phyloP scores from a whole-genome alignment of 2,797 vertebrate genomes.

The Delichon dasypus region DNA sequence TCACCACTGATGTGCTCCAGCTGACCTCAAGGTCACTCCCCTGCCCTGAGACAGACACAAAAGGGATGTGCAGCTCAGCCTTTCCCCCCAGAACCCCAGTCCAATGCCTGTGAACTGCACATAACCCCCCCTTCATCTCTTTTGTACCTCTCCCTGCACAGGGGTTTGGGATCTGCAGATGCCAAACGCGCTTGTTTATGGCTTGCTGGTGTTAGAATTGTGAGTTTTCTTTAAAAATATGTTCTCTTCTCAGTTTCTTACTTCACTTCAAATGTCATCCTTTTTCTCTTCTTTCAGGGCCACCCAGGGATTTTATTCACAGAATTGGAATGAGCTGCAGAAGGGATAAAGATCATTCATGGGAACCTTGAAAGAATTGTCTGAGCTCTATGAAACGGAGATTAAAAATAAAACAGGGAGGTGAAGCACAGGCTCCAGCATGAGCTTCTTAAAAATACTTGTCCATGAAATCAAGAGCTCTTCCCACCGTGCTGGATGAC shows the following conservation, averaged over 20 bases:
- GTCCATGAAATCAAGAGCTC: neutral
- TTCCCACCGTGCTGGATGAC: accelerated
- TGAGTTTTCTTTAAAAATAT: neutral
- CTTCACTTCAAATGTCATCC: slow-evolving; percentile 27
- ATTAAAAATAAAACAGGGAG: slow-evolving; percentile 51
- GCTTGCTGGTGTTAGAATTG: neutral
- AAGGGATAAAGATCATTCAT: slow-evolving; percentile 28
- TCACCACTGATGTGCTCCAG: neutral
- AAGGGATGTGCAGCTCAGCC: neutral
- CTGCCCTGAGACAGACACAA: neutral
- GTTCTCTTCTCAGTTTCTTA: neutral
- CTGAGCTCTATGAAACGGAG: slow-evolving; percentile 15
- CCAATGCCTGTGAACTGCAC: neutral
- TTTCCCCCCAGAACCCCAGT: neutral
- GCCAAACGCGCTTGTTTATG: neutral
- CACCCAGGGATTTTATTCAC: slow-evolving; percentile 52
- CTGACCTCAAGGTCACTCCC: neutral
- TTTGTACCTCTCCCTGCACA: neutral
- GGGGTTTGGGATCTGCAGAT: neutral
- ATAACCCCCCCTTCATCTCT: neutral
- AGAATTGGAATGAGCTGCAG: slow-evolving; percentile 20
- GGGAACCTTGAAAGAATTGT: slow-evolving; percentile 35
- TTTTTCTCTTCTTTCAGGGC: slow-evolving; percentile 19
- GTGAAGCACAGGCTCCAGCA: neutral
- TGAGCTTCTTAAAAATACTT: neutral